These are phyloP conservation scores for Equus przewalskii DNA, from an alignment of 2,113 vertebrate genomes.

Conservation along the genomic window DNA sequence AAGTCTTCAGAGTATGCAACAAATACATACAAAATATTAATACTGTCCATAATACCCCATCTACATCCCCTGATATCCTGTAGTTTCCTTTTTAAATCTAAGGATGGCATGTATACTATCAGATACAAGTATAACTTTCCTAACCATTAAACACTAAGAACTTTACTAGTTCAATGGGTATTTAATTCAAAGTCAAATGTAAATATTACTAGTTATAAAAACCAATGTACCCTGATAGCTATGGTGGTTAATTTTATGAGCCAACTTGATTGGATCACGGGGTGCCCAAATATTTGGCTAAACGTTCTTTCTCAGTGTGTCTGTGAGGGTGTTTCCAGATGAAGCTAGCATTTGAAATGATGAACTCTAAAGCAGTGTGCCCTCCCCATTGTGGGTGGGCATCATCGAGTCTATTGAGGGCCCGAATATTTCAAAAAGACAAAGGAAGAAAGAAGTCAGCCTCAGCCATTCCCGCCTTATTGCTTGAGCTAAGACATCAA, in stretches of 20 bases:
- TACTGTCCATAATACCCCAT: background rate
- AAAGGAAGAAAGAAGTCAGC: background rate
- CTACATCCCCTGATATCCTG: background rate
- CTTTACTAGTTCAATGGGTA: background rate
- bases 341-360: background rate
- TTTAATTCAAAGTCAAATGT: conserved; percentile 19
- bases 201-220: background rate
- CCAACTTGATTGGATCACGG: background rate
- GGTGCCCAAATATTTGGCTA: background rate
- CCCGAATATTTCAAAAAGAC: background rate
- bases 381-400: background rate
- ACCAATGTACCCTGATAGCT: background rate
- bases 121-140: background rate
- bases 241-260: background rate
- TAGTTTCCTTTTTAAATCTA: conserved; percentile 14
- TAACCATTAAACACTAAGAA: background rate
- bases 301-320: background rate
- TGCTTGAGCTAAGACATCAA: background rate
- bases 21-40: conserved; percentile 27
- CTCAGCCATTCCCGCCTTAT: background rate
- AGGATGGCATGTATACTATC: background rate
- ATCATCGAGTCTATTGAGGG: background rate
- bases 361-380: background rate
- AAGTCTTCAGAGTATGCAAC: background rate
- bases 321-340: background rate